Conservation (phyloP, 2,113 vertebrate genomes). For the Entelurus aequoreus region DNA sequence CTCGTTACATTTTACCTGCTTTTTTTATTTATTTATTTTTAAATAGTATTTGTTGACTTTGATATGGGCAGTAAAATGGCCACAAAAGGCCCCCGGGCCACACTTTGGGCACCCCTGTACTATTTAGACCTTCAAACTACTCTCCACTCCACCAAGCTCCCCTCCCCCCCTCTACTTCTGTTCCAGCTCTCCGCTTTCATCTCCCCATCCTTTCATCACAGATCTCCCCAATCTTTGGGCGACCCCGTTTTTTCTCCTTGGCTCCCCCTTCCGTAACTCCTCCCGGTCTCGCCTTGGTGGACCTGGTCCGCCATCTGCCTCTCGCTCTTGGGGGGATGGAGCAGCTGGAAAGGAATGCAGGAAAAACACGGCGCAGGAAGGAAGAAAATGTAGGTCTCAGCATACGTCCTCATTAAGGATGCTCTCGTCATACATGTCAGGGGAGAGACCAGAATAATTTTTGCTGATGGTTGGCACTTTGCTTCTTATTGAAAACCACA, state of each 20-base stretch:
- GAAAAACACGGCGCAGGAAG: conserved; percentile 8
- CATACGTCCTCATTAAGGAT: conserved; percentile 40
- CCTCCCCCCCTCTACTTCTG: conserved; percentile 9
- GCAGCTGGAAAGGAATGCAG: background rate
- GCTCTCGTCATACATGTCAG: conserved; percentile 23
- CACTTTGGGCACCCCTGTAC: background rate
- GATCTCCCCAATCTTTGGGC: background rate
- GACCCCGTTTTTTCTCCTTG: background rate
- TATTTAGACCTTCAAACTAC: background rate
- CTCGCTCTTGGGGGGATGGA: conserved; percentile 27
- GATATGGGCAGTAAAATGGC: too few species aligned
- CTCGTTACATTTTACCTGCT: too few species aligned
- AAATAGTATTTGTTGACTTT: too few species aligned
- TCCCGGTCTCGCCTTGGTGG: conserved; percentile 28
- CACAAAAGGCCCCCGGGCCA: too few species aligned
- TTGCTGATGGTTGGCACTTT: conserved; percentile 9
- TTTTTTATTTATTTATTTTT: too few species aligned
- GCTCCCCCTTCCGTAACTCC: background rate
- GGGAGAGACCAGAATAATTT: conserved; percentile 17
- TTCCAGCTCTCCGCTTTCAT: conserved; percentile 8
- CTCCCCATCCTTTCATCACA: conserved; percentile 15
- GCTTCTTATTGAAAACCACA: background rate
- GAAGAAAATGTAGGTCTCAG: conserved; percentile 36
- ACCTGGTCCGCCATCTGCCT: conserved; percentile 50
- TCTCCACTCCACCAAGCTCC: background rate